A percentile compares a stretch with the other conserved stretches of the same genome.
phyloP scores from a whole-genome alignment of 2,113 vertebrate species.

The Pelecanus crispus region DNA sequence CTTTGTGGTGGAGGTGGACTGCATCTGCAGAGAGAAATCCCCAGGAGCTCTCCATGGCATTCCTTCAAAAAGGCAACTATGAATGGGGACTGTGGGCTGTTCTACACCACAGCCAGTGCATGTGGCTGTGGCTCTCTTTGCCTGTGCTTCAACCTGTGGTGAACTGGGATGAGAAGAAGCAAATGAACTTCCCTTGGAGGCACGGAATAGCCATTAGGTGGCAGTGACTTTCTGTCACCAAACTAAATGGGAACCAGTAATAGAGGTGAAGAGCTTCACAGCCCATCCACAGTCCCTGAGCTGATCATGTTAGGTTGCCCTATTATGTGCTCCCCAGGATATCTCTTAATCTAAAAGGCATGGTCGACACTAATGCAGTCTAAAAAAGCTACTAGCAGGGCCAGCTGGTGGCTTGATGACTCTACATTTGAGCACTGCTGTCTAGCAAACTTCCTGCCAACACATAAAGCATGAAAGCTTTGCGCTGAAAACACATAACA shows the following conservation, averaged over 20 bases:
- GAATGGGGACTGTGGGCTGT: not conserved
- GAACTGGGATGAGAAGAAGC: not conserved
- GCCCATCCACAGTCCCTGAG: not conserved
- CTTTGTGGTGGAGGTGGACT: not conserved
- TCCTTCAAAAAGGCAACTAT: not conserved
- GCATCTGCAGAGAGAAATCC: not conserved
- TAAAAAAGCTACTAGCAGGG: not conserved
- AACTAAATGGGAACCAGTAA: not conserved
- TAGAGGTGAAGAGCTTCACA: not conserved
- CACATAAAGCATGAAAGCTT: not conserved
- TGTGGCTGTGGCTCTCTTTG: not conserved
- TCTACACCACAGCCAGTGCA: not conserved
- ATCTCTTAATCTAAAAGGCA: not conserved
- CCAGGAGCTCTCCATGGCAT: not conserved
- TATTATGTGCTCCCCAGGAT: not conserved
- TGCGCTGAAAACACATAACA: slow-evolving; percentile 12
- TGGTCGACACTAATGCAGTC: not conserved
- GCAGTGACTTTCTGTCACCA: slow-evolving; percentile 24
- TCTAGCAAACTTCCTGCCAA: slow-evolving; percentile 33
- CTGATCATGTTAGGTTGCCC: not conserved
- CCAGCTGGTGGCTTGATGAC: slow-evolving; percentile 47
- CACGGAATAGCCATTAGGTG: not conserved
- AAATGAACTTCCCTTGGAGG: not conserved
- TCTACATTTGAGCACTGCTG: not conserved
- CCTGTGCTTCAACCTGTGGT: not conserved